These are phyloP conservation scores for Scaptomyza graminum DNA, from an alignment of 1,140 invertebrate species.

Conservation along the genomic window DNA sequence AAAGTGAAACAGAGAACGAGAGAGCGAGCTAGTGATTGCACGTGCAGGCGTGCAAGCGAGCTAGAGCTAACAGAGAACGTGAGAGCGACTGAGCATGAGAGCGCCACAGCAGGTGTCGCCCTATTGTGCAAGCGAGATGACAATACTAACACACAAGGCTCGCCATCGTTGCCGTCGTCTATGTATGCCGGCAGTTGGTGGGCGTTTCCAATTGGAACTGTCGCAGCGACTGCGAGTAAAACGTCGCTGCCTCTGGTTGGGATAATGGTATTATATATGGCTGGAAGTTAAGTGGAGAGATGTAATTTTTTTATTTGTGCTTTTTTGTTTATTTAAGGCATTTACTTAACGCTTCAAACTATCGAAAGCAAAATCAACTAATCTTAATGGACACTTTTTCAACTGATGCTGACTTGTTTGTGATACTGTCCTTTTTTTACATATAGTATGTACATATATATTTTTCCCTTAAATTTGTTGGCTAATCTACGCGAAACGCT, in stretches of 20 bases:
- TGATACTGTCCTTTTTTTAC: slow-evolving; percentile 42
- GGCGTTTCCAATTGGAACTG: slow-evolving; percentile 78
- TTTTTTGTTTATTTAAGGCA: slow-evolving; percentile 69
- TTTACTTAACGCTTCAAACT: slow-evolving; percentile 71
- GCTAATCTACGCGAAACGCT: slow-evolving; percentile 35
- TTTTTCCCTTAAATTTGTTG: slow-evolving; percentile 12
- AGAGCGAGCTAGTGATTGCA: neutral
- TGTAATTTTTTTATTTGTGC: slow-evolving; percentile 26
- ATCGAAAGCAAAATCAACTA: slow-evolving; percentile 79
- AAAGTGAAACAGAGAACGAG: slow-evolving; percentile 4
- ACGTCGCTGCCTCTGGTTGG: slow-evolving; percentile 63
- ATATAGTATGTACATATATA: slow-evolving; percentile 3
- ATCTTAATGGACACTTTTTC: slow-evolving; percentile 77
- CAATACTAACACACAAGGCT: slow-evolving; percentile 23
- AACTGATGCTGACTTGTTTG: slow-evolving; percentile 67
- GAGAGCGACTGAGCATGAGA: slow-evolving; percentile 18
- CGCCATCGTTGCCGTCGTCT: slow-evolving; percentile 42
- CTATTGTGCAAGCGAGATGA: slow-evolving; percentile 52
- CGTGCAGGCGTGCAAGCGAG: neutral
- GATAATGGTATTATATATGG: slow-evolving; percentile 57
- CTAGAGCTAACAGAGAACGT: slow-evolving; percentile 2
- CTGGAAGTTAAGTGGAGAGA: slow-evolving; percentile 7
- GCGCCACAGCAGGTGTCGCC: slow-evolving; percentile 56
- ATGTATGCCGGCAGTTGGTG: slow-evolving; percentile 38
- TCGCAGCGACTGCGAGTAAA: slow-evolving; percentile 24